Evolutionary conservation across 2,888 invertebrate species (phyloP).

Genomic region (Pardosa pseudoannulata): DNA sequence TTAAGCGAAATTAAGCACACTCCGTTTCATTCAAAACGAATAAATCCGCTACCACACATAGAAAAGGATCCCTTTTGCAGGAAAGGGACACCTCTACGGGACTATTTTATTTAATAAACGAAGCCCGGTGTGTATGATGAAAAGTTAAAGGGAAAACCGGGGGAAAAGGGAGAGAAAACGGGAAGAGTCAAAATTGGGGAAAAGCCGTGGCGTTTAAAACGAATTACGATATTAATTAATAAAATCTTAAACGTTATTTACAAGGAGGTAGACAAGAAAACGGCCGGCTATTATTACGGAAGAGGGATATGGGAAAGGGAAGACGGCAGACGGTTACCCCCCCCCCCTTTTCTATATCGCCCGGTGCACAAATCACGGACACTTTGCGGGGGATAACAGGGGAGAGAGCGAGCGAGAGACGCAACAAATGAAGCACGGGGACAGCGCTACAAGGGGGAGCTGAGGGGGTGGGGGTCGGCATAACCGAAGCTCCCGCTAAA

Average conservation of each 20-base stretch:
- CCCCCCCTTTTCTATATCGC: no score
- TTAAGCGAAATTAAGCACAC: conserved; percentile 5
- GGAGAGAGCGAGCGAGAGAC: conserved; percentile 27
- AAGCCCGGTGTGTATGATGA: conserved; percentile 19
- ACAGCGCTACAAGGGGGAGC: conserved; percentile 18
- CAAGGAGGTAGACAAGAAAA: conserved; percentile 43
- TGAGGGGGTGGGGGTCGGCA: conserved; percentile 18
- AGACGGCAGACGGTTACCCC: conserved; percentile 28
- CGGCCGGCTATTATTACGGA: conserved; percentile 20
- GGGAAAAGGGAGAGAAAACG: neutral
- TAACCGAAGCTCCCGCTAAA: conserved; percentile 54
- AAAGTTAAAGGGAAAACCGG: neutral
- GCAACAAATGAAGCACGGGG: conserved; percentile 68
- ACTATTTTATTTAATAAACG: conserved; percentile 32
- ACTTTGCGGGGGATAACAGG: conserved; percentile 21
- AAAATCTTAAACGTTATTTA: conserved; percentile 66
- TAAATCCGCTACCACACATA: neutral
- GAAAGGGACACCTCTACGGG: no score
- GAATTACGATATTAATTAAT: conserved; percentile 70
- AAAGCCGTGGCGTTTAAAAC: conserved; percentile 55
- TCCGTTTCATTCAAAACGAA: conserved; percentile 17
- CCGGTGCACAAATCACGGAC: conserved; percentile 65
- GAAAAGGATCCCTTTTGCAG: neutral
- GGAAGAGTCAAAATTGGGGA: neutral
- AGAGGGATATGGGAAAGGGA: no score